These are phyloP conservation scores for Ostrea edulis DNA, from an alignment of 1,140 invertebrate genomes.

Conservation along the genomic window DNA sequence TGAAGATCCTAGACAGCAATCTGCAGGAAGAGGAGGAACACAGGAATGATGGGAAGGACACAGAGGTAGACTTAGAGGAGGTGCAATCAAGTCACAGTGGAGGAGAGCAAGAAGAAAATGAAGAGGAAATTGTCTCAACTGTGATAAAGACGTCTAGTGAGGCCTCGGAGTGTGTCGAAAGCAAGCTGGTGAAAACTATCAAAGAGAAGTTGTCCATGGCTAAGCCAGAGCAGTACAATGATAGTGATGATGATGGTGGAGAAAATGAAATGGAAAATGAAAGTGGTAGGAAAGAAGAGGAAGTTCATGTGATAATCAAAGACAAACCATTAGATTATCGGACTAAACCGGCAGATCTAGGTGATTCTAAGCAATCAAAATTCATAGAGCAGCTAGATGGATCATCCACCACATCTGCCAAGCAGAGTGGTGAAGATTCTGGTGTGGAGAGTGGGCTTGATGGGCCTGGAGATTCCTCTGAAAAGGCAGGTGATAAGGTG, in stretches of 20 bases:
- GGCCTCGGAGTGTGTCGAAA: constrained; percentile 42
- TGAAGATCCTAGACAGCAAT: constrained; percentile 40
- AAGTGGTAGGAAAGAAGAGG: constrained; percentile 47
- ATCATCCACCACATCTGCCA: constrained; percentile 6
- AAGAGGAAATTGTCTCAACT: constrained; percentile 43
- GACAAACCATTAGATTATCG: constrained; percentile 10
- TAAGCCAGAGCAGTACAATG: constrained; percentile 19
- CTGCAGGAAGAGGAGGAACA: constrained; percentile 48
- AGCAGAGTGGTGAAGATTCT: constrained; percentile 65
- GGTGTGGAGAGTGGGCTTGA: constrained; percentile 57
- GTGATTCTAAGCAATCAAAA: constrained; percentile 14
- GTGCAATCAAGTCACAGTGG: neutral
- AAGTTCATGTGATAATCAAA: constrained; percentile 20
- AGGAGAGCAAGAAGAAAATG: constrained; percentile 43
- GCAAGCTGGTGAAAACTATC: constrained; percentile 55
- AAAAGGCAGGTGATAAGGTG: constrained; percentile 49
- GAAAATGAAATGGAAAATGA: constrained; percentile 49
- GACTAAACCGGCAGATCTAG: constrained; percentile 3
- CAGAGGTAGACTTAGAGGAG: neutral
- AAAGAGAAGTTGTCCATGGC: constrained; percentile 46
- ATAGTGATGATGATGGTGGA: constrained; percentile 45
- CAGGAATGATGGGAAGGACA: neutral
- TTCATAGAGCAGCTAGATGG: neutral
- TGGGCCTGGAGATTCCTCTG: constrained; percentile 43
- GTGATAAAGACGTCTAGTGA: constrained; percentile 46